Base-by-base conservation (phyloP, 2,113 vertebrate species). In the Numida meleagris region DNA sequence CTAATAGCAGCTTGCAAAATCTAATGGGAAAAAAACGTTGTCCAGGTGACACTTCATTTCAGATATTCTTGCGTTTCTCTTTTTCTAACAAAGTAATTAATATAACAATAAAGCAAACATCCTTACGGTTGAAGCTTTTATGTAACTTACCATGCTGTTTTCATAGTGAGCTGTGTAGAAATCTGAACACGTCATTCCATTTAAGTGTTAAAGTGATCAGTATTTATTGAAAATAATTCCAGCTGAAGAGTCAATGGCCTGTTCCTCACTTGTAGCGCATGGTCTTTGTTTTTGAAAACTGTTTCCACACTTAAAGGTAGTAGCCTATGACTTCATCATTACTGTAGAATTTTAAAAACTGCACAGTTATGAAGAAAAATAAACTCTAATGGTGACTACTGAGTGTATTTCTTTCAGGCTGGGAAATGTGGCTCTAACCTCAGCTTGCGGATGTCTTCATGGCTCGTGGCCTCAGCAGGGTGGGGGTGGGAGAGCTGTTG, bases 291-390 rank as follows among this genome's bases (percentile, higher is more conserved):
- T 93, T 94, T 4, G 29, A 76, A 57, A 89, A 83, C 62, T 93
- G 18, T 94, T 96, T 84, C 72, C 92, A 95, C 74, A 51, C 77
- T 59, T 94, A 81, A 86, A 95, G 81, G 84, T 79, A 67, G 48
- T 82, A 80, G 80, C 80, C 82, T 88, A 19, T 62, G 63, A 79
- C 58, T 90, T 89, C 73, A 84, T 88, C 82, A 74, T 82, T 94
- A 85, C 79, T 93, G 83, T 96, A 77, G 89, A 82, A 84, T 97
- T 95, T 97, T 94, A 94, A 96, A 61, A 82, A 87, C 91, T 65
- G 83, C 83, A 92, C 78, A 93, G 74, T 94, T 87, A 93, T 3
- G 25, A 92, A 94, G 46, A 96, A 82, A 86, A 95, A 97, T 97
- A 97, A 97, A 97, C 38, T 85, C 78, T 94, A 89, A 94, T 80